Percentiles rank a stretch among this genome's conserved stretches.
These are phyloP conservation scores for Pteria penguin DNA, from an alignment of 2,888 invertebrate genomes.

Conservation along the genomic window DNA sequence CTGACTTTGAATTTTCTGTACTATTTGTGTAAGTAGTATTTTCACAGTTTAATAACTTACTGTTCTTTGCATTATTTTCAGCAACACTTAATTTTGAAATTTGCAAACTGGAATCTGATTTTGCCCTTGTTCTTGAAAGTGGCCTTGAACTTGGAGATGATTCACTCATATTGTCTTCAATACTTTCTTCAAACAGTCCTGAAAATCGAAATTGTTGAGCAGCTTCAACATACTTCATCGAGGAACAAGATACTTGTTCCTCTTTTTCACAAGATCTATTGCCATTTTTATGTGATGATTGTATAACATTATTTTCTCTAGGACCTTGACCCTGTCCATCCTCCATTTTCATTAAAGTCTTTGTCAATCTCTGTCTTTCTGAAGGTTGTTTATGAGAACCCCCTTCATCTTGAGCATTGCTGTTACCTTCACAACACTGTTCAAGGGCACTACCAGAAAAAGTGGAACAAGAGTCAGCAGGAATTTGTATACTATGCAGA, in stretches of 20 bases:
- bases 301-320: background rate
- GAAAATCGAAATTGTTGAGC: background rate
- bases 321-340: too few relatives aligned
- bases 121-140: too few relatives aligned
- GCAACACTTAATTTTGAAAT: too few relatives aligned
- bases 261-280: background rate
- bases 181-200: background rate
- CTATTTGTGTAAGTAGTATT: too few relatives aligned
- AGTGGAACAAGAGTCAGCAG: background rate
- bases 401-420: background rate
- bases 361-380: background rate
- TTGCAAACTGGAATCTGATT: too few relatives aligned
- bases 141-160: background rate
- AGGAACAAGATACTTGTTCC: background rate
- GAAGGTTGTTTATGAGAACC: background rate
- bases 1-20: too few relatives aligned
- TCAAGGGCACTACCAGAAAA: background rate
- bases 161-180: background rate
- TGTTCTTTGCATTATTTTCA: too few relatives aligned
- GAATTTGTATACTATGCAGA: background rate
- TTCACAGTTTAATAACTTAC: too few relatives aligned
- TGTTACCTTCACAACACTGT: background rate
- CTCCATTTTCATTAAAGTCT: background rate
- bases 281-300: background rate
- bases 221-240: background rate